phyloP scores from a whole-genome alignment of 2,888 invertebrate species.

The Drosophila dives region DNA sequence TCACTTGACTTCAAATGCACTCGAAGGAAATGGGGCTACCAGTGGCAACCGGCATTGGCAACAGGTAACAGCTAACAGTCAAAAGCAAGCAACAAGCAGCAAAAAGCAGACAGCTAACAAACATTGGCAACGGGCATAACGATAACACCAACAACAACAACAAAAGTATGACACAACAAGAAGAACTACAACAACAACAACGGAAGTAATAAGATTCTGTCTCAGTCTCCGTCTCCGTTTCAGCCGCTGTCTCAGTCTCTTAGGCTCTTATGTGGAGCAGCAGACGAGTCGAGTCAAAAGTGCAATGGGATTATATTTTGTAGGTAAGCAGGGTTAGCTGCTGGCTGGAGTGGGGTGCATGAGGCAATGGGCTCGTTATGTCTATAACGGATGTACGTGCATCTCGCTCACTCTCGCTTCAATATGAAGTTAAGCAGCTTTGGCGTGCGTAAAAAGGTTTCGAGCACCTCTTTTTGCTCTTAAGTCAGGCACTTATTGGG shows the following conservation, averaged over 20 bases:
- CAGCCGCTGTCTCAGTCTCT: constrained; percentile 6
- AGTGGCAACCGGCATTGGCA: constrained; percentile 60
- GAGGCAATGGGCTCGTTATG: constrained; percentile 51
- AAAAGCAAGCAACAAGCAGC: constrained; percentile 1
- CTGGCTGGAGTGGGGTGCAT: background rate
- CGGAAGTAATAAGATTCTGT: constrained; percentile 49
- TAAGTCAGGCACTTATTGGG: background rate
- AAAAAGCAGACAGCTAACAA: constrained; percentile 12
- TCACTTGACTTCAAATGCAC: constrained; percentile 73
- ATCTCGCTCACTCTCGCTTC: background rate
- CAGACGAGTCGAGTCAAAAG: constrained; percentile 61
- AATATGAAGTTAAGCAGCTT: constrained; percentile 39
- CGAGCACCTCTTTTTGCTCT: constrained; percentile 18
- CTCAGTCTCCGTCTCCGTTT: background rate
- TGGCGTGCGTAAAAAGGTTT: constrained; percentile 51
- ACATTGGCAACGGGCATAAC: constrained; percentile 23
- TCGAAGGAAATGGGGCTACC: constrained; percentile 70
- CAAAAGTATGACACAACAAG: constrained; percentile 18
- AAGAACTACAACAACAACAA: constrained; percentile 41
- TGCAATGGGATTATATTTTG: constrained; percentile 61
- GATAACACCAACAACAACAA: constrained; percentile 32
- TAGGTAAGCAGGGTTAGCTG: background rate
- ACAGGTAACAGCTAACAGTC: constrained; percentile 31
- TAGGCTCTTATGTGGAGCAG: constrained; percentile 48
- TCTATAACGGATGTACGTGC: constrained; percentile 57